These are phyloP conservation scores for Aphelinus atriplicis DNA, from an alignment of 1,140 invertebrate genomes.

Conservation along the genomic window DNA sequence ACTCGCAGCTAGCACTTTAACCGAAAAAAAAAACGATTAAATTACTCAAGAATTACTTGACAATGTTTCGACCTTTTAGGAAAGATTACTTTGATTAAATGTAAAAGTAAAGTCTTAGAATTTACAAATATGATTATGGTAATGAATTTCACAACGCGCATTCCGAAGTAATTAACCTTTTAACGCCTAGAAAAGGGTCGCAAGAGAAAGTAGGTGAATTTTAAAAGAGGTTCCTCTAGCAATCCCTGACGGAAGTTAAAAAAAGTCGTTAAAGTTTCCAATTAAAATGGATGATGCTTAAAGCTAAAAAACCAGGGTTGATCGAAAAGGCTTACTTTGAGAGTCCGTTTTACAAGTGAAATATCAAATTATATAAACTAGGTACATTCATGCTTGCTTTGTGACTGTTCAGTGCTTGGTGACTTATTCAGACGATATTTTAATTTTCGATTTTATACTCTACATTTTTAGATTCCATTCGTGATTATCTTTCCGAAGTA, in stretches of 20 bases:
- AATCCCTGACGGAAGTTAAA: background rate
- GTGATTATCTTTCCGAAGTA: too few relatives aligned
- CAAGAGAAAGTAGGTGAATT: background rate
- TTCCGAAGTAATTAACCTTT: slow-evolving; percentile 1
- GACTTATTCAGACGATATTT: too few relatives aligned
- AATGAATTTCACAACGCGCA: background rate
- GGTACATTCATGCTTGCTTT: too few relatives aligned
- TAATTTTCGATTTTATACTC: too few relatives aligned
- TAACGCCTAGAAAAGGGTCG: background rate
- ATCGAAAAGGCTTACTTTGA: background rate
- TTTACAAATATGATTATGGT: background rate
- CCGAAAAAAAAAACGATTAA: too few relatives aligned
- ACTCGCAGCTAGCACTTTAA: too few relatives aligned
- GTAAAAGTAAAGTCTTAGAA: too few relatives aligned
- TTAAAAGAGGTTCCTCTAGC: background rate
- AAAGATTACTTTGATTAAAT: too few relatives aligned
- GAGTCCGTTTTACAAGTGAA: background rate
- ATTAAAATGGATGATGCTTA: slow-evolving; percentile 17
- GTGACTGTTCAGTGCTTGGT: too few relatives aligned
- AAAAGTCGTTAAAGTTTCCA: slow-evolving; percentile 15
- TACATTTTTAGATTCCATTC: too few relatives aligned
- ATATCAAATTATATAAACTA: background rate
- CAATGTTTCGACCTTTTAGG: too few relatives aligned
- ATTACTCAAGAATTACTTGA: too few relatives aligned
- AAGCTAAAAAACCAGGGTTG: background rate